These are phyloP conservation scores for Chamaetylas fuelleborni DNA, from an alignment of 2,113 vertebrate species.

Conservation along the genomic window DNA sequence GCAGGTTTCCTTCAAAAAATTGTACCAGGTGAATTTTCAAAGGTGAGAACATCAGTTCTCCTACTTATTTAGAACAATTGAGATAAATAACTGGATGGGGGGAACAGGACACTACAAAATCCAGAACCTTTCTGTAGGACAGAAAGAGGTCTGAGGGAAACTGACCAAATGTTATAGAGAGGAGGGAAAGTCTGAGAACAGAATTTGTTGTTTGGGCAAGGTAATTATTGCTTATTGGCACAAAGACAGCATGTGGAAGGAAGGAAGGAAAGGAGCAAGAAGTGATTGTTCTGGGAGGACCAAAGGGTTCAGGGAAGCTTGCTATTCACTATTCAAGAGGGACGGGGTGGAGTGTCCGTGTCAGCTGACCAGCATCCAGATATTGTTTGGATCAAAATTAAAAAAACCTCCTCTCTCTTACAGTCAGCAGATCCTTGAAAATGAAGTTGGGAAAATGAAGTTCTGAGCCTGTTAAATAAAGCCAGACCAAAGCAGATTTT, in stretches of 20 bases:
- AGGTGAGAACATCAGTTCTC: background rate
- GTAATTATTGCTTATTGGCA: background rate
- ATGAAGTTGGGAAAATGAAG: background rate
- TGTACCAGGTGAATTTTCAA: background rate
- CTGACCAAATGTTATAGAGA: background rate
- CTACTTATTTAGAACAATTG: background rate
- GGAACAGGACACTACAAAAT: background rate
- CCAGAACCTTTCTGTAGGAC: background rate
- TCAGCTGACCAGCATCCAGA: background rate
- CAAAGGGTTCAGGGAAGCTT: background rate
- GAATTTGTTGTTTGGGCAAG: background rate
- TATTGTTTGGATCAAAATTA: background rate
- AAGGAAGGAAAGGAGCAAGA: background rate
- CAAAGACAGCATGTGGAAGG: background rate
- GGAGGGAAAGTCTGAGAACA: background rate
- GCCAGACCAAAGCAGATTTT: background rate
- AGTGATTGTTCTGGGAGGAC: background rate
- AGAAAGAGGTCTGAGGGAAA: background rate
- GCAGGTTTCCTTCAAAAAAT: background rate
- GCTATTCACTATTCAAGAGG: background rate
- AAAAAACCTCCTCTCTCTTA: background rate
- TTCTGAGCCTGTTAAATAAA: background rate
- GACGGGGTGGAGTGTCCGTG: accelerated
- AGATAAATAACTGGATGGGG: background rate
- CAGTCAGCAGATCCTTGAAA: background rate